Base-by-base conservation (phyloP, 1,140 invertebrate species). In the Leptinotarsa defecta region DNA sequence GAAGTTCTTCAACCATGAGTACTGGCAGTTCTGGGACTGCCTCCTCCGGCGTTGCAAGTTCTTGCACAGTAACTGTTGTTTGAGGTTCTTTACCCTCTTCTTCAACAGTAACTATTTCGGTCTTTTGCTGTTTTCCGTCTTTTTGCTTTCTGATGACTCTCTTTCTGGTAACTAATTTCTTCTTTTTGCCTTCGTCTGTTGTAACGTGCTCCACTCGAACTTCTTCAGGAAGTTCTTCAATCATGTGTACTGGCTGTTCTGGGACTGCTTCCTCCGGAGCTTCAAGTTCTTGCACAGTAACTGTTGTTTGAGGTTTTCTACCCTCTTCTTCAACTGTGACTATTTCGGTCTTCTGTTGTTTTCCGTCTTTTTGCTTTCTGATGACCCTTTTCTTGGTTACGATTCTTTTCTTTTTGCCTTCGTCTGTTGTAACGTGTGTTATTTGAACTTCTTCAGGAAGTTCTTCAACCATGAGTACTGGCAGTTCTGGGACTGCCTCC, bases 61-160 rank as follows among this genome's bases (percentile, higher is more conserved):
- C 79, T 67, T 81, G 77, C 17, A 81, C 71, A 79, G 79, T 75
- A 67, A 83, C 80, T 62, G 80, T 81, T 74, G 76, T 69, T 78
- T 81, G 22, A 52, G 75, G 75, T 71, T 57, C 67, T 74, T 85
- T 85, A 13, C 82, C 83, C 73, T 83, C 80, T 78, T 86, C 85
- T 74, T 86, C 82, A 3, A 85, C 82, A 13, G 81, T 85, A 0
- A 83, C 79, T 74, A 85, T 84, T 80, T 85, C 75, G 0, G 79
- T 83, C 2, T 81, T 79, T 76, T 83, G 81, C 27, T 81, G 72
- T 61, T 82, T 79, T 20, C 72, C 74, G 17, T 77, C 80, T 48
- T 70, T 77, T 0, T 77, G 72, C 72, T 80, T 84, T 64, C 74
- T 83, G 0, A 78, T 78, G 73, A 78, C 77, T 71, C 76, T 78